Evolutionary conservation across 2,797 vertebrate species (phyloP).

Genomic region (Clarias fuscus): DNA sequence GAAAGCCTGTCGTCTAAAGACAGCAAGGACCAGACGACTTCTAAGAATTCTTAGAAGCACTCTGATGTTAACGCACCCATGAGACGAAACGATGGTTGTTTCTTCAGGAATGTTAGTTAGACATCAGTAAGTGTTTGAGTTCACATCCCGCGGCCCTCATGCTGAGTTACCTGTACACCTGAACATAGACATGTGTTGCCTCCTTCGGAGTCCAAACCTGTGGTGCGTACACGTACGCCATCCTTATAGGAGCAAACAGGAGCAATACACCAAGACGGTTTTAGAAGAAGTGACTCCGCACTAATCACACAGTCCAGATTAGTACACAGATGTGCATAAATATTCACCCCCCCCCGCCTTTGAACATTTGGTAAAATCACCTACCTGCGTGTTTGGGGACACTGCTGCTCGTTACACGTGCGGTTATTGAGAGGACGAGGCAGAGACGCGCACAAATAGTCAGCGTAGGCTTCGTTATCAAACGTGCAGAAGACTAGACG

Average conservation of each 20-base stretch:
- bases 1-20: neutral
- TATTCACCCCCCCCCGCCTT: neutral
- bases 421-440: conserved; percentile 79
- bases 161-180: conserved; percentile 82
- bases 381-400: conserved; percentile 86
- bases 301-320: conserved; percentile 18
- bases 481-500: conserved; percentile 89
- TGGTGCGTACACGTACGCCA: conserved; percentile 84
- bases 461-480: conserved; percentile 86
- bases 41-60: neutral
- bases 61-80: neutral
- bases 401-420: conserved; percentile 84
- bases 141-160: conserved; percentile 36
- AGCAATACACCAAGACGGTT: conserved; percentile 71
- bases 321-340: neutral
- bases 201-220: conserved; percentile 76
- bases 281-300: conserved; percentile 43
- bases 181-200: conserved; percentile 66
- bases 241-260: conserved; percentile 76
- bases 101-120: neutral
- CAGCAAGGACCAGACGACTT: neutral
- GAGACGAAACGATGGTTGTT: neutral
- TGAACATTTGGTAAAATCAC: conserved; percentile 9
- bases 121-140: conserved; percentile 57
- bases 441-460: conserved; percentile 83